Evolutionary conservation across 2,888 invertebrate species (phyloP), one percentile per base, ranked within the genome.

Genomic region (Nesidiocoris tenuis): DNA sequence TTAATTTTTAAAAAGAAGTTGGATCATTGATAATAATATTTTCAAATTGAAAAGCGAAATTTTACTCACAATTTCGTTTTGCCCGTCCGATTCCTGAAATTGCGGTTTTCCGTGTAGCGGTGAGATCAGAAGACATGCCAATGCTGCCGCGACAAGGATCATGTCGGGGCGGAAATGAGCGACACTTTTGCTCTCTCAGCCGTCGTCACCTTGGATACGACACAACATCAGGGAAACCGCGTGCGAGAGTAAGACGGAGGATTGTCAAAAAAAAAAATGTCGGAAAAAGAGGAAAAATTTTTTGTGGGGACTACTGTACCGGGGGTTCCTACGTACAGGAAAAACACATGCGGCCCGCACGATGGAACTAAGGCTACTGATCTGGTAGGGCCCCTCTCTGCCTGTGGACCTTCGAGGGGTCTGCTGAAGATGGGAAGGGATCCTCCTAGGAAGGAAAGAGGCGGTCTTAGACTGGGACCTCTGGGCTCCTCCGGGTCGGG

Each of bases 321-420:
- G 59, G 59, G 61, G 56, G 9, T 56, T 59, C 25, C 17, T 24
- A 23, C 25, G 54, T 22, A 70, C 39, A 59, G 21, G 67, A 61
- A 39, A 19, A 25, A 72, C 72, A 39, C 63, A 72, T 63, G 72
- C 23, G 72, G 61, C 56, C 39, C 63, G 72, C 24, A 25, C 72
- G 72, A 72, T 72, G 72, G 72, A 72, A 72, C 61, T 72, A 54
- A 72, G 63, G 72, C 72, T 72, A 72, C 72, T 72, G 72, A 72
- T 72, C 72, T 61, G 72, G 72, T 72, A 72, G 72, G 72, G 63
- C 72, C 72, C 72, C 72, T 72, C 72, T 61, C 22, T 72, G 72
- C 71, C 71, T 39, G 39, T 39, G 39, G 39, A 39, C 39, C 39
- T 39, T 39, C 39, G 12, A 39, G 39, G 39, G 39, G 39, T 12